Percentiles rank a stretch among this genome's conserved stretches.
Conservation (phyloP, 2,797 vertebrate species). For the Avahi laniger region DNA sequence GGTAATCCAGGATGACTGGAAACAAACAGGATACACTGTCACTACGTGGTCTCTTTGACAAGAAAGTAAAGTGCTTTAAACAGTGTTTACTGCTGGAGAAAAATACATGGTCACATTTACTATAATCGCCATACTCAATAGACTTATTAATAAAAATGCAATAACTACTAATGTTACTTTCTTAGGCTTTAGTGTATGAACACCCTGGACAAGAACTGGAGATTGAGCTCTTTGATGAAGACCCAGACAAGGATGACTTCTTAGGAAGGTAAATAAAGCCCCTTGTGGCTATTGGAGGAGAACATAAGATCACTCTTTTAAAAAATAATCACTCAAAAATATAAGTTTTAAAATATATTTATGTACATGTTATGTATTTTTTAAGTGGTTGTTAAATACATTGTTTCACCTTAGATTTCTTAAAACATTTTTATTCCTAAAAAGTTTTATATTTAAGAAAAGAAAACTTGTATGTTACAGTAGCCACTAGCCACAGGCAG, state of each 20-base stretch:
- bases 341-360: neutral
- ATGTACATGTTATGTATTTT: neutral
- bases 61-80: neutral
- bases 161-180: constrained; percentile 11
- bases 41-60: no score
- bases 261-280: constrained; percentile 90
- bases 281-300: rapidly evolving
- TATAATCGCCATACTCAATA: neutral
- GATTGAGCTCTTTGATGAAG: constrained; percentile 96
- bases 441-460: neutral
- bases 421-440: neutral
- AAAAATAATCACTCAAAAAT: neutral
- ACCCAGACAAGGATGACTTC: constrained; percentile 96
- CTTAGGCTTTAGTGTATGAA: constrained; percentile 90
- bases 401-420: neutral
- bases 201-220: constrained; percentile 87
- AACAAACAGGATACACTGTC: neutral
- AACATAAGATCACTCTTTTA: neutral
- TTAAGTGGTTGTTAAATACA: neutral
- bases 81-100: neutral
- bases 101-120: neutral
- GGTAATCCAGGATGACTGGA: neutral
- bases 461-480: neutral
- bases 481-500: neutral
- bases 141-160: neutral